Base-by-base conservation (phyloP, 2,113 vertebrate species). In the Cairina moschata region DNA sequence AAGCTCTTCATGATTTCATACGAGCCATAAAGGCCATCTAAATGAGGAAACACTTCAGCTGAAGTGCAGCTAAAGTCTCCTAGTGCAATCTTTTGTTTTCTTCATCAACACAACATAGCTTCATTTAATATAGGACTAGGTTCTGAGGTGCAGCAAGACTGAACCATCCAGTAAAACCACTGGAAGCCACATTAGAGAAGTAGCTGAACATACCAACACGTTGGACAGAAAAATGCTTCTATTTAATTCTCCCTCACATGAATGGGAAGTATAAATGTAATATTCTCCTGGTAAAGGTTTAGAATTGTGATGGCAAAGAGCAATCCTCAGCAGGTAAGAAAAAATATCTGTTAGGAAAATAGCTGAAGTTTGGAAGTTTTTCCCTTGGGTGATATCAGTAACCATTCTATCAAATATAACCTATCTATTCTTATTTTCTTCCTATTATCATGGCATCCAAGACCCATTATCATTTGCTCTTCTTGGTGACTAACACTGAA, bases 361-460 rank as follows among this genome's bases (percentile, higher is more conserved):
- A 95, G 87, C 62, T 42, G 11, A 92, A 95, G 40, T 92, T 89
- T 74, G 86, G 73, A 95, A 86, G 62, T 46, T 36, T 50, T 79
- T 83, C 86, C 62, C 86, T 84, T 25, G 54, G 92, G 88, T 48
- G 36, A 34, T 34, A 93, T 46, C 81, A 85, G 54, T 36, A 86
- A 71, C 34, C 38, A 65, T 60, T 88, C 44, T 68, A 77, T 17
- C 83, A 65, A 86, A 74, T 29, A 84, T 50, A 65, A 85, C 2
- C 21, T 65, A 71, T 58, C 80, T 88, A 72, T 83, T 89, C 67
- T 82, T 84, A 79, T 84, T 91, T 81, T 79, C 88, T 54, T 72
- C 32, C 40, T 86, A 31, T 69, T 72, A 83, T 52, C 46, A 23
- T 32, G 58, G 40, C 71, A 93, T 82, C 58, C 44, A 95, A 91